Evolutionary conservation across 2,113 vertebrate species (phyloP).

Genomic region (Poeciliopsis prolifica): DNA sequence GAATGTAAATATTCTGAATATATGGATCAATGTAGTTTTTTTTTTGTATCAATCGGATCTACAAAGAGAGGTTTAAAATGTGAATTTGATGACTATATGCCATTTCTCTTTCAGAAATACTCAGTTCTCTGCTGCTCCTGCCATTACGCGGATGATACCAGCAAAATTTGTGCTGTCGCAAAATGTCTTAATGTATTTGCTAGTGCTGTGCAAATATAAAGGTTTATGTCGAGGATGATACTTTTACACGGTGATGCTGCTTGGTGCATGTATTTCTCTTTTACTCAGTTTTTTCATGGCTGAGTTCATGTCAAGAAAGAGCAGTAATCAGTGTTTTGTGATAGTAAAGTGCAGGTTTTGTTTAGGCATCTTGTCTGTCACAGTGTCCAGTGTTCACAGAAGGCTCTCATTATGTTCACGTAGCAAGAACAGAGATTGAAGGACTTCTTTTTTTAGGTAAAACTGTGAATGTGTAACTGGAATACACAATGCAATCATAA

Average conservation of each 20-base stretch:
- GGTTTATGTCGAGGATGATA: conserved; percentile 51
- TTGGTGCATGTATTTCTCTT: conserved; percentile 47
- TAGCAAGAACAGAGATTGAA: conserved; percentile 30
- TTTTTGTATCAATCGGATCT: conserved; percentile 41
- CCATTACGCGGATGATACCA: conserved; percentile 56
- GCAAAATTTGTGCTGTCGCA: conserved; percentile 57
- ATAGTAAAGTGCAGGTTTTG: neutral
- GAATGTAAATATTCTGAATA: conserved; percentile 14
- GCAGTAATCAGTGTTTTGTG: conserved; percentile 15
- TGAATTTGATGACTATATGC: conserved; percentile 54
- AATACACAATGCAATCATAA: conserved; percentile 44
- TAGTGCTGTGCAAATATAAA: conserved; percentile 54
- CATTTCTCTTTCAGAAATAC: conserved; percentile 40
- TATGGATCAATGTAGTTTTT: neutral
- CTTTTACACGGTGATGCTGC: conserved; percentile 65
- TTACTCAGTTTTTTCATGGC: conserved; percentile 40
- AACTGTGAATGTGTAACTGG: conserved; percentile 60
- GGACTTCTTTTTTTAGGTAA: conserved; percentile 24
- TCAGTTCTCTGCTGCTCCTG: conserved; percentile 36
- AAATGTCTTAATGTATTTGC: conserved; percentile 78
- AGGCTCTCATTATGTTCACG: conserved; percentile 38
- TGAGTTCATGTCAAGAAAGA: neutral
- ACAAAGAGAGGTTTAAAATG: conserved; percentile 36
- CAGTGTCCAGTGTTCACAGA: conserved; percentile 35
- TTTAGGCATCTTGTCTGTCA: conserved; percentile 2